Conservation (phyloP, 2,888 invertebrate species). For the Cephonodes hylas region DNA sequence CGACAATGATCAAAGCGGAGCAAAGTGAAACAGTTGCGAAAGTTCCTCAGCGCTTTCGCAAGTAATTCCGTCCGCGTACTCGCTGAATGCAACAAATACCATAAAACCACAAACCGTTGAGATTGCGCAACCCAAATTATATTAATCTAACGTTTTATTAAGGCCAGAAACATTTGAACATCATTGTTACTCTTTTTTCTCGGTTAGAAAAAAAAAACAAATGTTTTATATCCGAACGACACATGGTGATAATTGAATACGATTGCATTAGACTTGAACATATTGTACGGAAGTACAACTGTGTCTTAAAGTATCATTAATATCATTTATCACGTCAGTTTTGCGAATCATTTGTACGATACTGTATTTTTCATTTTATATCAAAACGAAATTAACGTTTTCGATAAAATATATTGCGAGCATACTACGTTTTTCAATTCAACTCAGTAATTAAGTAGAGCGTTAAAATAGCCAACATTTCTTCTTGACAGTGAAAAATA, state of each 20-base stretch:
- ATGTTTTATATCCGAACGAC: background rate
- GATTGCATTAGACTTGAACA: too few species aligned
- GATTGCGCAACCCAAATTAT: slow-evolving; percentile 29
- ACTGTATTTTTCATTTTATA: too few species aligned
- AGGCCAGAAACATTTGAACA: background rate
- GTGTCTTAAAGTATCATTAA: too few species aligned
- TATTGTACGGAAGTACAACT: too few species aligned
- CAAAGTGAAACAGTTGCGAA: slow-evolving; percentile 48
- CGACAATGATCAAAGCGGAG: slow-evolving; percentile 4
- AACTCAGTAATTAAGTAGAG: too few species aligned
- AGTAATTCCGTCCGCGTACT: slow-evolving; percentile 44
- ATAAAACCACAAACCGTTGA: slow-evolving; percentile 46
- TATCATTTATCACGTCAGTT: too few species aligned
- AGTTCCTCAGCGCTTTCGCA: slow-evolving; percentile 51
- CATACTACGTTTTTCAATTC: too few species aligned
- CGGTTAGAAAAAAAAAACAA: background rate
- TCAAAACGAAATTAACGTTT: too few species aligned
- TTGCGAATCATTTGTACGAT: too few species aligned
- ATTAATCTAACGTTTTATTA: slow-evolving; percentile 13
- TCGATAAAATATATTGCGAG: too few species aligned
- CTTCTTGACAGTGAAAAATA: too few species aligned
- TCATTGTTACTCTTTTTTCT: background rate
- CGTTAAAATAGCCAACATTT: background rate
- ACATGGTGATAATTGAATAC: too few species aligned
- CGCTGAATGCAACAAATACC: slow-evolving; percentile 41